Evolutionary conservation across 35 echinoderm and acorn worm species (phyloP).

Genomic region (Chiridota heheva): DNA sequence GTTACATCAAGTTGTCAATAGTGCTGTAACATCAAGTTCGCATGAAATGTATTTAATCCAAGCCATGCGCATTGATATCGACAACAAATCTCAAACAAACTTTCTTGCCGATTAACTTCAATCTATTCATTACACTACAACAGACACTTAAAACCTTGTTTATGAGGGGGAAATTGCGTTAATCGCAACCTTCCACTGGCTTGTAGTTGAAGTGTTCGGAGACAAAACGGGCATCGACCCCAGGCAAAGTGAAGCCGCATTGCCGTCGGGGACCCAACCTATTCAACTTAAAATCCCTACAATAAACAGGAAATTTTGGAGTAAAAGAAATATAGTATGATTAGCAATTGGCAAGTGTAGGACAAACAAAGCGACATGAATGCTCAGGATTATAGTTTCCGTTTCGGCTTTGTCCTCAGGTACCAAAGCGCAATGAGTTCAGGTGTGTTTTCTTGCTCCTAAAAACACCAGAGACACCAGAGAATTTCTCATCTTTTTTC

Average conservation of each 20-base stretch:
- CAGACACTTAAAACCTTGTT: not conserved
- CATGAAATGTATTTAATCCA: too few species aligned
- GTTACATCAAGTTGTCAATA: too few species aligned
- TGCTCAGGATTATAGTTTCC: not conserved
- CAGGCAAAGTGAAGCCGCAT: conserved; percentile 31
- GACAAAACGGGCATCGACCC: conserved; percentile 40
- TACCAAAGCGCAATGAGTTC: not conserved
- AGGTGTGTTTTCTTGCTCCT: not conserved
- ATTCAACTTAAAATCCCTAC: conserved; percentile 24
- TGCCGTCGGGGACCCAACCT: conserved; percentile 18
- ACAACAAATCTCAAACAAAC: not conserved
- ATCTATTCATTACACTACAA: conserved; percentile 7
- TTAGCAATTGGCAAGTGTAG: conserved; percentile 33
- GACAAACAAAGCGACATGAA: conserved; percentile 46
- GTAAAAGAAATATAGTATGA: conserved; percentile 15
- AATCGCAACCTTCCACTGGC: conserved; percentile 14
- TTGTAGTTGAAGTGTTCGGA: not conserved
- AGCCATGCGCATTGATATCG: too few species aligned
- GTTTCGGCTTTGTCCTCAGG: not conserved
- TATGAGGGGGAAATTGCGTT: conserved; percentile 20
- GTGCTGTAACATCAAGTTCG: too few species aligned
- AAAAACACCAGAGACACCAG: too few species aligned
- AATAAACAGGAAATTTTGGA: conserved; percentile 46
- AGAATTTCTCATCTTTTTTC: too few species aligned
- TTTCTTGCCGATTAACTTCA: conserved; percentile 37